Base-by-base conservation (phyloP, 2,888 invertebrate species). In the Brachynemurus nebulosus region DNA sequence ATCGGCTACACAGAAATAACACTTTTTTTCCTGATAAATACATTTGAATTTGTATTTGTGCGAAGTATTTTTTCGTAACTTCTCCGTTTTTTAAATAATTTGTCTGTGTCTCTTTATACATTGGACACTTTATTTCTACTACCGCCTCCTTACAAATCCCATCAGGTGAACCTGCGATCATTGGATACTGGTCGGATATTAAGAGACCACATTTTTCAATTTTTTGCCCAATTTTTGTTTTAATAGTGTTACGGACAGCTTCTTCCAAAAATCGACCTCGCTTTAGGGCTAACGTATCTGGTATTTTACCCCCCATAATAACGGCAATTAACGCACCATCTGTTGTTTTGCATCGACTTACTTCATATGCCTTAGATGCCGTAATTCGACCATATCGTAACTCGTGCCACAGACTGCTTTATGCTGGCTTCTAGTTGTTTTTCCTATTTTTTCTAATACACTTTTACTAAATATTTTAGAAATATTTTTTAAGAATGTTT, bases 91-190 rank as follows among this genome's bases (percentile, higher is more conserved):
- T 8, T 25, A 25, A n/a, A 25, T 25, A 25, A 25, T 25, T 25
- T 8, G 8, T 25, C 12, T 14, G 38, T 9, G 49, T 39, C 39
- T 50, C 47, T 25, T 5, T 38, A 37, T 18, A 23, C 11, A 14
- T 35, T 9, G 36, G 36, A 17, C 50, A 51, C 34, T 51, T 51
- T n/a, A 51, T 51, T 43, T 51, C 51, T 12, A 46, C 18, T 18
- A 51, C 27, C 14, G 4, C 8, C 37, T 50, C 45, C 14, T 51
- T 19, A 37, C 46, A 41, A 11, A 50, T 46, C 11, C 47, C 50
- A 49, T 51, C 51, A 21, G 47, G 48, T 17, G 48, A 48, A 11
- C 17, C 47, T 6, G 39, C 47, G 17, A 48, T 39, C 39, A 45
- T 43, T 1, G 47, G 39, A 30, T 48, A 21, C 19, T 40, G 25